These are phyloP conservation scores for Oxyruncus cristatus DNA, from an alignment of 2,113 vertebrate genomes.

Conservation along the genomic window DNA sequence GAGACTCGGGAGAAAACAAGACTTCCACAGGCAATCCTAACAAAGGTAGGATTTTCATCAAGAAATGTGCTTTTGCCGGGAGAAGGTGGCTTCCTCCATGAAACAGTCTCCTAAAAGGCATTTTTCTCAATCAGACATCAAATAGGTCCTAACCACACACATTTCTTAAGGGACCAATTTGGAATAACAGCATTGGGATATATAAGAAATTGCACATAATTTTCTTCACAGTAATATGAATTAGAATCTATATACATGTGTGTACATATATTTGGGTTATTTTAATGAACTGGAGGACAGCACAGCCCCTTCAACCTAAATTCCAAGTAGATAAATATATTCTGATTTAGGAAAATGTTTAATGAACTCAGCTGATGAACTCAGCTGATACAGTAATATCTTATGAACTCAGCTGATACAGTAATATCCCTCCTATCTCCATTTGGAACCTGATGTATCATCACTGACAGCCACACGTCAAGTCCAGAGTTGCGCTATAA, in stretches of 20 bases:
- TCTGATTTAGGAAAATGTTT: neutral
- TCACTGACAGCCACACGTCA: neutral
- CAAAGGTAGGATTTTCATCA: neutral
- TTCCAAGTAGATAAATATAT: neutral
- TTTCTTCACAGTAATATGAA: neutral
- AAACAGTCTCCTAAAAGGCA: neutral
- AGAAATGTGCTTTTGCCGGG: neutral
- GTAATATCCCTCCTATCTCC: neutral
- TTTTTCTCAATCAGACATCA: neutral
- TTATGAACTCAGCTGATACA: neutral
- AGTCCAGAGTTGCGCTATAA: neutral
- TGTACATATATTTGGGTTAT: neutral
- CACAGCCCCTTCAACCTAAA: neutral
- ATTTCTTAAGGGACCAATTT: neutral
- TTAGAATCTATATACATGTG: neutral
- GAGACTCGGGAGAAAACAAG: neutral
- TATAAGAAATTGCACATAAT: neutral
- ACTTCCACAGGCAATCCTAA: neutral
- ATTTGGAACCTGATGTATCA: neutral
- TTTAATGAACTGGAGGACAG: neutral
- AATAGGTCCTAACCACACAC: neutral
- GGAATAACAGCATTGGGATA: neutral
- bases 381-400: neutral
- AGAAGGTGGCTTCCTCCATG: neutral
- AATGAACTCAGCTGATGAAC: neutral